A percentile compares a stretch with the other conserved stretches of the same genome.
Conservation (phyloP, 2,113 vertebrate genomes). For the Mus spicilegus region DNA sequence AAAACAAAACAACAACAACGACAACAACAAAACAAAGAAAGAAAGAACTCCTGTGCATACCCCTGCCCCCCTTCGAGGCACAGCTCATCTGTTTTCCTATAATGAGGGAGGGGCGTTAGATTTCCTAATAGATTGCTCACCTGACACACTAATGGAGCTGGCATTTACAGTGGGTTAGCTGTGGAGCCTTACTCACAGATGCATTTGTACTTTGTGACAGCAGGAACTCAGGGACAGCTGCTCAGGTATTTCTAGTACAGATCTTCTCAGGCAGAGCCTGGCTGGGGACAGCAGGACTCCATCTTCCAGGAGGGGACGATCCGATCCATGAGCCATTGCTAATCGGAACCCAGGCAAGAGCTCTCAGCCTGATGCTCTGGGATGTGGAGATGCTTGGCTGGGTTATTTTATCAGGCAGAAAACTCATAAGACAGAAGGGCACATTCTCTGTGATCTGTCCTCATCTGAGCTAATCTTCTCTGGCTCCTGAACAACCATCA, state of each 20-base stretch:
- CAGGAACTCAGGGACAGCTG: not conserved
- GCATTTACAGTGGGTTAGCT: not conserved
- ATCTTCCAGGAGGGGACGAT: slow-evolving; percentile 11
- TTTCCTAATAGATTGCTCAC: slow-evolving; percentile 66
- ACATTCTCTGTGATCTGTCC: not conserved
- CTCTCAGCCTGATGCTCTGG: not conserved
- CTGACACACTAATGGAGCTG: slow-evolving; percentile 28
- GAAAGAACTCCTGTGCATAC: not conserved
- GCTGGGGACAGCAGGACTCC: not conserved
- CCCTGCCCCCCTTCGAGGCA: not conserved
- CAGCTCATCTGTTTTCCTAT: slow-evolving; percentile 66
- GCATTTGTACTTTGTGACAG: slow-evolving; percentile 61
- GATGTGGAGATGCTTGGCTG: not conserved
- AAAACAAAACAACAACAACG: not conserved
- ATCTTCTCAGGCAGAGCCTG: not conserved
- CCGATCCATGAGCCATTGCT: not conserved
- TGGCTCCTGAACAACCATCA: not conserved
- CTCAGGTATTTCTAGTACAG: not conserved
- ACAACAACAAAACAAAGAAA: not conserved
- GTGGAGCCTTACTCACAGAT: not conserved
- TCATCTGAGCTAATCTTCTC: not conserved
- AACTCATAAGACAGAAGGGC: not conserved
- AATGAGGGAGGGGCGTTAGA: slow-evolving; percentile 32
- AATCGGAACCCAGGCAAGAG: not conserved
- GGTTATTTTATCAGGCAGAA: not conserved